Evolutionary conservation across 2,113 vertebrate species (phyloP).

Genomic region (Galbula dea): DNA sequence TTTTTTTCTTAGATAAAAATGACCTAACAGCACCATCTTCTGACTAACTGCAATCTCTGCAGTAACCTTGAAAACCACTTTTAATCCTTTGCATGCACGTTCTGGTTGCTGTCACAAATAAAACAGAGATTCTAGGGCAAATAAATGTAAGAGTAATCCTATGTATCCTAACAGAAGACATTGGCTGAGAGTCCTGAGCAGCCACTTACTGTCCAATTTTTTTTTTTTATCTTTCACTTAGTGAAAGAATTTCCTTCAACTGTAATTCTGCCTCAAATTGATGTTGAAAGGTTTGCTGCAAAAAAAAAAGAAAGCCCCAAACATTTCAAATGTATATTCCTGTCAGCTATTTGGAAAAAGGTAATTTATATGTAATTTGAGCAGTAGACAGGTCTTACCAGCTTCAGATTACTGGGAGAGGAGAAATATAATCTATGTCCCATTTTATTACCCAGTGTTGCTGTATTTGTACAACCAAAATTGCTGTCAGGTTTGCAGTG

Average conservation of each 20-base stretch:
- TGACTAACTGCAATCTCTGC: conserved; percentile 42
- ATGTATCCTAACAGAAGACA: not conserved
- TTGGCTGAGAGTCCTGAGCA: not conserved
- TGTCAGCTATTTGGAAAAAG: not conserved
- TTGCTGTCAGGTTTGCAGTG: not conserved
- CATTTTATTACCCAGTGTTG: not conserved
- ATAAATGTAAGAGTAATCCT: not conserved
- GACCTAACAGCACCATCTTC: conserved; percentile 70
- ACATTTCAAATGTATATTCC: not conserved
- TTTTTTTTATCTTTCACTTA: conserved; percentile 4
- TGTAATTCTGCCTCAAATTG: not conserved
- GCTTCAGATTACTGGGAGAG: not conserved
- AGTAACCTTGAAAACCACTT: conserved; percentile 42
- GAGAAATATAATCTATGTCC: not conserved
- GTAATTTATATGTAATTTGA: conserved; percentile 20
- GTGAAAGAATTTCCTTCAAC: not conserved
- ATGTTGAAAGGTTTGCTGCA: not conserved
- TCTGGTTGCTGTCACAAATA: not conserved
- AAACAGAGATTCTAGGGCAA: not conserved
- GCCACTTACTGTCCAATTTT: not conserved
- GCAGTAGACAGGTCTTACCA: not conserved
- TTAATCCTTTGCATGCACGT: not conserved
- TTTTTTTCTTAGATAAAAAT: not conserved
- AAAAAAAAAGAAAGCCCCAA: too few species aligned
- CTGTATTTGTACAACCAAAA: not conserved